Evolutionary conservation across 1,140 invertebrate species (phyloP).

Genomic region (Tyrophagus putrescentiae): DNA sequence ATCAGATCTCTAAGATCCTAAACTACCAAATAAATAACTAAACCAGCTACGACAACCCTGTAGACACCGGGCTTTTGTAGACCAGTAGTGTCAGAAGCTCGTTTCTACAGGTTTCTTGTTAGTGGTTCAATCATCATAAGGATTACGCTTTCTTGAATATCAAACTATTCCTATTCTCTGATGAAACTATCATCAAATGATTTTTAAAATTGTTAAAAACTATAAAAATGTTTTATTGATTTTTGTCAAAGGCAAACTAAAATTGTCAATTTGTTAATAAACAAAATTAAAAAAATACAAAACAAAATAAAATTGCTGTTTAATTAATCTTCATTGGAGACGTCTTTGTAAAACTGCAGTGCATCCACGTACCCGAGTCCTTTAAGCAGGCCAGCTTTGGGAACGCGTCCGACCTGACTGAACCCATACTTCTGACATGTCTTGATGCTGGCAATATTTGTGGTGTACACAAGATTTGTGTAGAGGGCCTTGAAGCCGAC

Average conservation of each 20-base stretch:
- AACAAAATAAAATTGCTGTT: background rate
- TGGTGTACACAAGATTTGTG: constrained; percentile 30
- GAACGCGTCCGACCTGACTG: constrained; percentile 28
- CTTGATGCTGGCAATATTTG: constrained; percentile 25
- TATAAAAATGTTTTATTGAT: too few relatives aligned
- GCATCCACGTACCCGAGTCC: constrained; percentile 25
- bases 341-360: constrained; percentile 25
- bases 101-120: constrained; percentile 99
- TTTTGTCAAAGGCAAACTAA: background rate
- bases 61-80: constrained; percentile 97
- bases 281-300: background rate
- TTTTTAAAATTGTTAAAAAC: too few relatives aligned
- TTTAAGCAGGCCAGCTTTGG: constrained; percentile 28
- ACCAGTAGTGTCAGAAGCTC: constrained; percentile 67
- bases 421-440: constrained; percentile 29
- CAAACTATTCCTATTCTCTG: too few relatives aligned
- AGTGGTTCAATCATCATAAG: constrained; percentile 46
- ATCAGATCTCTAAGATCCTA: too few relatives aligned
- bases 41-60: too few relatives aligned
- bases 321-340: background rate
- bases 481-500: constrained; percentile 24
- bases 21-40: too few relatives aligned
- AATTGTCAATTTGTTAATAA: background rate
- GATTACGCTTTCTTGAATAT: background rate
- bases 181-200: too few relatives aligned